Base-by-base conservation (phyloP, 1,140 invertebrate species). In the Diploscapter pachys region DNA sequence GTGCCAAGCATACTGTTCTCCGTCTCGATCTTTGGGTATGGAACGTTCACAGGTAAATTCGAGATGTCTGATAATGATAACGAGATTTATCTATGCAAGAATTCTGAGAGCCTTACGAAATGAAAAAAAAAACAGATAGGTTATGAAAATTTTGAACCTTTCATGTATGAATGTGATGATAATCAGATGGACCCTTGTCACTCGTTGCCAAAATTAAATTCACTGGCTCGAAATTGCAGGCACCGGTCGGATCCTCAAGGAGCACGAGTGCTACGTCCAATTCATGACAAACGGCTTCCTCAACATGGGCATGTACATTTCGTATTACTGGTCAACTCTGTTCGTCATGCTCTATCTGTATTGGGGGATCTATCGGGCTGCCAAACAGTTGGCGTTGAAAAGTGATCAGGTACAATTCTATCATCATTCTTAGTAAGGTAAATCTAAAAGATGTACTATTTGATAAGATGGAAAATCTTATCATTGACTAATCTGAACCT, bases 11-110 rank as follows among this genome's bases (percentile, higher is more conserved):
- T 97, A 11, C 88, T 99, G 3, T 99, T 99, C 87, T 99, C 99
- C 86, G 95, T 95, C 70, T 95, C 93, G 71, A 98, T 99, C 78
- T 97, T 99, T 84, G 96, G 96, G 52, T 99, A 97, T 95, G 95
- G 98, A 85, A 93, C 95, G 85, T 98, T 98, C 83, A 91, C 95
- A 54, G 96, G 95, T 3, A 92, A 31, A 31, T 31, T 31, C 31
- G 31, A 31, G n/a, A n/a, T n/a, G n/a, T n/a, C n/a, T n/a, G n/a
- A n/a, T n/a, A n/a, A n/a, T n/a, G n/a, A n/a, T n/a, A n/a, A n/a
- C 31, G 31, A 31, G 31, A 31, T 31, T 31, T 31, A 31, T 31
- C 31, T 31, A 31, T 31, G 31, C 31, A 31, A 31, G 31, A 31
- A 31, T 31, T 31, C 31, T 31, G 31, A 31, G 1, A 31, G 31